These are phyloP conservation scores for Camponotus pennsylvanicus DNA, from an alignment of 1,140 invertebrate genomes.

Conservation along the genomic window DNA sequence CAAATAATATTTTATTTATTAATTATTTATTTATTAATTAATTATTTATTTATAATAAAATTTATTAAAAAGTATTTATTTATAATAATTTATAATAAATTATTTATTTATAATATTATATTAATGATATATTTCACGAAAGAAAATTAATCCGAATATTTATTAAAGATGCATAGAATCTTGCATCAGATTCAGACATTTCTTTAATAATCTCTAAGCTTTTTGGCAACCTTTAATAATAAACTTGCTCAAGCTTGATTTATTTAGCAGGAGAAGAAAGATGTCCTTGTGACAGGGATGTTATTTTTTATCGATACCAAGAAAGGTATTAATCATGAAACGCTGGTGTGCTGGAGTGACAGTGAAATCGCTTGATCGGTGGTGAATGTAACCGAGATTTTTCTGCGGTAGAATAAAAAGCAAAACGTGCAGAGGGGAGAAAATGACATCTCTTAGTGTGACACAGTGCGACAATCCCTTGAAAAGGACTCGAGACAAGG, in stretches of 20 bases:
- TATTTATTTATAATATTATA: too few relatives aligned
- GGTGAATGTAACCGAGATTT: constrained; percentile 24
- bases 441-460: constrained; percentile 45
- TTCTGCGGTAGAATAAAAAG: constrained; percentile 24
- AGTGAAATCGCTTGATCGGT: not conserved
- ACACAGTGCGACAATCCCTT: not conserved
- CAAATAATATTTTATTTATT: too few relatives aligned
- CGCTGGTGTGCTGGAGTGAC: not conserved
- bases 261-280: not conserved
- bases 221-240: not conserved
- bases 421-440: not conserved
- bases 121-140: not conserved
- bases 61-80: too few relatives aligned
- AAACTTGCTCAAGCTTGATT: not conserved
- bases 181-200: not conserved
- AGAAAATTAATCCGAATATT: not conserved
- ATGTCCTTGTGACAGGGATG: not conserved
- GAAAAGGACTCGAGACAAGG: constrained; percentile 58
- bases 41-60: too few relatives aligned
- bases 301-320: not conserved
- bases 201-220: not conserved
- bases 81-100: too few relatives aligned
- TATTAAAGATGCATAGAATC: not conserved
- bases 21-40: too few relatives aligned
- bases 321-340: constrained; percentile 33